These are phyloP conservation scores for Falco novaeseelandiae DNA, from an alignment of 2,797 vertebrate genomes.

Conservation along the genomic window DNA sequence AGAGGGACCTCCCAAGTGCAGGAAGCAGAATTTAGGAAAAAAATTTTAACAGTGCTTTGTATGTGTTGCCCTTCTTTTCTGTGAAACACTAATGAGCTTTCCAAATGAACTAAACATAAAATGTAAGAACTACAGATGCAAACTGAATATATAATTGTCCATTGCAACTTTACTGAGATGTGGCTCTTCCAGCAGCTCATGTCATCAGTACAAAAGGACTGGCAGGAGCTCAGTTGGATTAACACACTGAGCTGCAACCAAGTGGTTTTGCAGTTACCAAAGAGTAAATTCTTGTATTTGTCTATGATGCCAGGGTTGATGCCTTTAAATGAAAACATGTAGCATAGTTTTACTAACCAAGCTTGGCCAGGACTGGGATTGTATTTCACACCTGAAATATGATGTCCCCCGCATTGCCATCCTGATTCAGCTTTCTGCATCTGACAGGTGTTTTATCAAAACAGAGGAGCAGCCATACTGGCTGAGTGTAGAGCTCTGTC, in stretches of 20 bases:
- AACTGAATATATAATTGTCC: neutral
- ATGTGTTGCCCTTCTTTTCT: neutral
- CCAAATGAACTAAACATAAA: neutral
- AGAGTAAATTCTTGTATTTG: neutral
- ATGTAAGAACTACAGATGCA: neutral
- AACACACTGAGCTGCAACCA: accelerated
- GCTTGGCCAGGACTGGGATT: neutral
- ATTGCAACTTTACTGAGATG: neutral
- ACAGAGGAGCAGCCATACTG: neutral
- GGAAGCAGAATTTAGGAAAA: neutral
- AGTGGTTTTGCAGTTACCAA: neutral
- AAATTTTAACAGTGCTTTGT: neutral
- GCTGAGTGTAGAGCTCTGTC: neutral
- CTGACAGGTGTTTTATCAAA: constrained; percentile 6
- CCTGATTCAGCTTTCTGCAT: neutral
- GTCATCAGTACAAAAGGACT: neutral
- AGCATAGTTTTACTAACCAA: neutral
- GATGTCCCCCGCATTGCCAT: neutral
- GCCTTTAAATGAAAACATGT: neutral
- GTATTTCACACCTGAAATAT: neutral
- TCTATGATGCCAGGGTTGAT: neutral
- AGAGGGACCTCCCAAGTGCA: neutral
- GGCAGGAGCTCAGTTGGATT: neutral
- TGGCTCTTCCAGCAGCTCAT: neutral
- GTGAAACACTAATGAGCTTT: neutral